Evolutionary conservation across 1,140 invertebrate species (phyloP), one percentile per base, ranked within the genome.

Genomic region (Rhagoletis zephyria): DNA sequence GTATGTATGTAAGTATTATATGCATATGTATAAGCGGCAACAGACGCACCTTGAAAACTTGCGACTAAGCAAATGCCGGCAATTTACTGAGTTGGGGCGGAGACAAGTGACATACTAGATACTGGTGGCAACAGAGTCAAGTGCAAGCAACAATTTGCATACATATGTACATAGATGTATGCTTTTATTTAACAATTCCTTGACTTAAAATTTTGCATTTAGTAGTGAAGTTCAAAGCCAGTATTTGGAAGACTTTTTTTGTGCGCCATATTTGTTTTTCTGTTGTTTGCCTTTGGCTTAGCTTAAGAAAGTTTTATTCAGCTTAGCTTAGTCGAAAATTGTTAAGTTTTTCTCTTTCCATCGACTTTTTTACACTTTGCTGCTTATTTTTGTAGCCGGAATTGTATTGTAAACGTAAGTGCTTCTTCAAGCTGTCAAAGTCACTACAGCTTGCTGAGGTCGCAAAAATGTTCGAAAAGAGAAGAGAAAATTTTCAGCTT

Each of bases 401-500:
- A 10, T 45, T 70, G 40, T 19, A 40, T 30, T 30, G 30, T 30
- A 30, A 30, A 30, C 30, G 30, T 30, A 30, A 30, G 65, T 30
- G 65, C 40, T 70, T 70, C 19, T 42, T 40, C 14, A 51, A 74
- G 14, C 70, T 6, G 48, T 16, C 74, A 19, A 81, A 81, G 74
- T 81, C 74, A 81, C 74, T n/a, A 81, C 45, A 81, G 56, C 48
- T 81, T n/a, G 74, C 74, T 51, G 74, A 81, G 5, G 16, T n/a
- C 45, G 19, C 48, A 81, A 81, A 81, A 51, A 16, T 56, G 74
- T 1, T 30, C 1, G 1, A 30, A 30, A 9, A 51, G 7, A 77
- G 19, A 77, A n/a, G 45, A 81, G 45, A 81, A 81, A 81, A 81
- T 51, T 19, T 56, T 81, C n/a, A 30, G 30, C 45, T 56, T 74